These are phyloP conservation scores for Phyllotis vaccarum DNA, from an alignment of 2,797 vertebrate genomes.

Conservation along the genomic window DNA sequence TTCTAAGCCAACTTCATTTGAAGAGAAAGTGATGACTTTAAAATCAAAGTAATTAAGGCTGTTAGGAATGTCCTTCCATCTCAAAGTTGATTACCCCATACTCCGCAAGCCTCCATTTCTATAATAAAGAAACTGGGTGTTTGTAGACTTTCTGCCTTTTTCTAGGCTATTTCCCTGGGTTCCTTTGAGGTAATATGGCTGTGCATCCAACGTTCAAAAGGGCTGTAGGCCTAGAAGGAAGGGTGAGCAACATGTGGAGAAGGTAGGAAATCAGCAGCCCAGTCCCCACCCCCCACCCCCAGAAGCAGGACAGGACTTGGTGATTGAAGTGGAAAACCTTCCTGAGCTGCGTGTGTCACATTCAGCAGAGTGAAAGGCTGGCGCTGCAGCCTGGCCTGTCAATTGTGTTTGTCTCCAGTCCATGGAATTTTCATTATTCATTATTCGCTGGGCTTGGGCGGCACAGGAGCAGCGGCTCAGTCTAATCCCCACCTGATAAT, in stretches of 20 bases:
- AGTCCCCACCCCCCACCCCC: fast-evolving
- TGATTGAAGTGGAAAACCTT: slow-evolving; percentile 79
- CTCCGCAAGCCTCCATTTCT: background rate
- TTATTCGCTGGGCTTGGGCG: slow-evolving; percentile 77
- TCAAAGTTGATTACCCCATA: slow-evolving; percentile 1
- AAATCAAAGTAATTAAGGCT: slow-evolving; percentile 18
- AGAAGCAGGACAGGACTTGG: fast-evolving
- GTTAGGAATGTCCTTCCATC: slow-evolving; percentile 56
- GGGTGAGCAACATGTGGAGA: background rate
- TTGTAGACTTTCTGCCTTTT: background rate
- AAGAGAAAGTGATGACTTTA: slow-evolving; percentile 19
- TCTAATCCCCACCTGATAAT: slow-evolving; percentile 89
- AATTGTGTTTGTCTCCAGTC: slow-evolving; percentile 84
- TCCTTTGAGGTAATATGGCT: background rate
- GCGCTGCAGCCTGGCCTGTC: slow-evolving; percentile 78
- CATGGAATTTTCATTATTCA: slow-evolving; percentile 88
- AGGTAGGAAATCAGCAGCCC: fast-evolving
- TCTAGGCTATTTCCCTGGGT: background rate
- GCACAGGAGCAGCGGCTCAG: slow-evolving; percentile 71
- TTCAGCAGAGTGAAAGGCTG: slow-evolving; percentile 83
- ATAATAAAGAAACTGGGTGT: background rate
- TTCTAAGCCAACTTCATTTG: slow-evolving; percentile 61
- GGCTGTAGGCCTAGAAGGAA: background rate
- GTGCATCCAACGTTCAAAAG: background rate
- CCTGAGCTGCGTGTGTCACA: slow-evolving; percentile 78